These are phyloP conservation scores for Ictidomys tridecemlineatus DNA, from an alignment of 2,113 vertebrate genomes.

Conservation along the genomic window DNA sequence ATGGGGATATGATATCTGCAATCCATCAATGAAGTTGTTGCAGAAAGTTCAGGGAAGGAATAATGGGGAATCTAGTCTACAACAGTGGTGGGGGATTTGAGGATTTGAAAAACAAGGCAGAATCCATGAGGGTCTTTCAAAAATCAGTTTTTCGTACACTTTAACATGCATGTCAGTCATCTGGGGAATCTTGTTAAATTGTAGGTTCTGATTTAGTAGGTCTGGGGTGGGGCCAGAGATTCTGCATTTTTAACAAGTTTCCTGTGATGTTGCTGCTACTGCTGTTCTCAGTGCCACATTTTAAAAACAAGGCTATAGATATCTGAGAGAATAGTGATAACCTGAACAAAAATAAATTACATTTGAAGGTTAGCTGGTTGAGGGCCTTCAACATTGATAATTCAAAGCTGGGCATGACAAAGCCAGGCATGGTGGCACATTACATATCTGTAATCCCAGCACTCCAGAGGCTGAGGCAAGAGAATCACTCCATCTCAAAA, in stretches of 20 bases:
- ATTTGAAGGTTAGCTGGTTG: neutral
- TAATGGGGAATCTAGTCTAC: neutral
- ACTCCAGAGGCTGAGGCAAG: neutral
- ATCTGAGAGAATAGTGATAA: neutral
- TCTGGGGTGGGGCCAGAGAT: neutral
- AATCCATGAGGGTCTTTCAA: constrained; percentile 25
- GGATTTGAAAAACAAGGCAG: neutral
- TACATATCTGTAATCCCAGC: neutral
- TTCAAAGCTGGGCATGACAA: neutral
- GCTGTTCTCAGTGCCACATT: neutral
- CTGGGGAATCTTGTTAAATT: neutral
- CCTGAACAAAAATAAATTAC: neutral
- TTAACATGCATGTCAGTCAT: neutral
- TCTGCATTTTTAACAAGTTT: constrained; percentile 42
- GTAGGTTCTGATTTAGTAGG: constrained; percentile 36
- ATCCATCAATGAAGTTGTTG: neutral
- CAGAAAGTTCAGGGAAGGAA: neutral
- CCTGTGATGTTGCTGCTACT: neutral
- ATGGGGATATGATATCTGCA: constrained; percentile 33
- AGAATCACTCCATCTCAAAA: neutral
- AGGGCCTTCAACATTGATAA: neutral
- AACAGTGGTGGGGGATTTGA: neutral
- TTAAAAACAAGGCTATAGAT: neutral
- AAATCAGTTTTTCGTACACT: neutral
- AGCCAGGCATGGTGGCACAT: neutral